phyloP scores from a whole-genome alignment of 2,888 invertebrate species.

The Oxycera nigricornis region DNA sequence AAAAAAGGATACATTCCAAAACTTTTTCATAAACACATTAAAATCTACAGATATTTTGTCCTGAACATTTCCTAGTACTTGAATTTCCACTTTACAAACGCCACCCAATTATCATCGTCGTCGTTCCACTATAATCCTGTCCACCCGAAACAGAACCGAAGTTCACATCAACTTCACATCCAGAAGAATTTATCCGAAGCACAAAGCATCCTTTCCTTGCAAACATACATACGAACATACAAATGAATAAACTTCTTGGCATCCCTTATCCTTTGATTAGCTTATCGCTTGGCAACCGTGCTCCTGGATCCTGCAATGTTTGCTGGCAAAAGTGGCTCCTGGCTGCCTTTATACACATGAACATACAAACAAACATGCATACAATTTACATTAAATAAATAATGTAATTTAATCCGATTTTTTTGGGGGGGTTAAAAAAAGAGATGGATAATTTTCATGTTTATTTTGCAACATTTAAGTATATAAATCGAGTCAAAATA shows the following conservation, averaged over 20 bases:
- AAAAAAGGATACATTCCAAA: no score
- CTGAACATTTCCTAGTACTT: no score
- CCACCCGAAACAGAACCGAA: background rate
- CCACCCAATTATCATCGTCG: no score
- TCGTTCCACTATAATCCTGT: no score
- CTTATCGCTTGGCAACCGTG: conserved; percentile 31
- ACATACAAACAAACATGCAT: background rate
- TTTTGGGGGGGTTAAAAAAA: no score
- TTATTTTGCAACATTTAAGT: no score
- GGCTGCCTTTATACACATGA: background rate
- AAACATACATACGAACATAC: background rate
- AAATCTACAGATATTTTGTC: no score
- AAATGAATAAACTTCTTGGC: conserved; percentile 17
- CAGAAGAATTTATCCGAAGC: background rate
- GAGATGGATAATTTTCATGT: no score
- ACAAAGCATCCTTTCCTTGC: background rate
- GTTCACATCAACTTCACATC: background rate
- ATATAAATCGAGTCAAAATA: no score
- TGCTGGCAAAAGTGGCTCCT: background rate
- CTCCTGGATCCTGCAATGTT: conserved; percentile 4
- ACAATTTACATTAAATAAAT: conserved; percentile 33
- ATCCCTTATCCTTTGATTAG: conserved; percentile 34
- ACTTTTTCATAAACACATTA: no score
- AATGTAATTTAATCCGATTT: conserved; percentile 35
- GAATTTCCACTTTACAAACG: no score